Percentiles rank a stretch among this genome's conserved stretches.
Conservation (phyloP, 2,797 vertebrate genomes). For the Sciaenops ocellatus region DNA sequence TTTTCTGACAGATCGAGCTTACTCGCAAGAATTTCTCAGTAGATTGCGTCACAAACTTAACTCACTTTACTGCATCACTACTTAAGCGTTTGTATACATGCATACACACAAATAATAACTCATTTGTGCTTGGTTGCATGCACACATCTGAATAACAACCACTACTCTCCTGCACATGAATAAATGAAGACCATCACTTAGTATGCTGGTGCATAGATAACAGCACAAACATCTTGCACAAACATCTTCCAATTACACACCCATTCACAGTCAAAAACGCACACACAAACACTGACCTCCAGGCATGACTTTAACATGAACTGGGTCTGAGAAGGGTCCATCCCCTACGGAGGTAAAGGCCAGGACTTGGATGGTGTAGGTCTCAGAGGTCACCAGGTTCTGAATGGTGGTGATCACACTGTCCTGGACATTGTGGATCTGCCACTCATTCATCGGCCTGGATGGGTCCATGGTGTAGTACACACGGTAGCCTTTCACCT, state of each 20-base stretch:
- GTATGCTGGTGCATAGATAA: constrained; percentile 16
- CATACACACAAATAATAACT: constrained; percentile 34
- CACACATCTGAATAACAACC: constrained; percentile 34
- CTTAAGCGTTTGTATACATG: constrained; percentile 39
- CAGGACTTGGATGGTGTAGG: constrained; percentile 95
- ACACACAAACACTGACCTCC: constrained; percentile 89
- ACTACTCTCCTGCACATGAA: constrained; percentile 21
- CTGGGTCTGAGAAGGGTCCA: constrained; percentile 95
- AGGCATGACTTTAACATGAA: constrained; percentile 96
- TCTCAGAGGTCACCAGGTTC: constrained; percentile 93
- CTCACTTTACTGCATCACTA: constrained; percentile 42
- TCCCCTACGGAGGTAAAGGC: constrained; percentile 98
- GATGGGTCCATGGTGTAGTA: constrained; percentile 98
- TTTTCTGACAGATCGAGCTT: constrained; percentile 64
- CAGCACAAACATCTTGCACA: constrained; percentile 11
- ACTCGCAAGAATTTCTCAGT: constrained; percentile 34
- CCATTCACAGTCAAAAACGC: not conserved
- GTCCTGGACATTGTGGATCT: constrained; percentile 97
- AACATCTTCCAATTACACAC: not conserved
- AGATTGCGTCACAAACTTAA: constrained; percentile 52
- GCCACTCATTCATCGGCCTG: constrained; percentile 93
- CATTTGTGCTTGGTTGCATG: constrained; percentile 36
- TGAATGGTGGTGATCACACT: constrained; percentile 96
- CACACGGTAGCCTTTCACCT: constrained; percentile 96
- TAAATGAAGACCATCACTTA: constrained; percentile 23